Conservation (phyloP, 2,113 vertebrate genomes). For the Cyrtonyx montezumae region DNA sequence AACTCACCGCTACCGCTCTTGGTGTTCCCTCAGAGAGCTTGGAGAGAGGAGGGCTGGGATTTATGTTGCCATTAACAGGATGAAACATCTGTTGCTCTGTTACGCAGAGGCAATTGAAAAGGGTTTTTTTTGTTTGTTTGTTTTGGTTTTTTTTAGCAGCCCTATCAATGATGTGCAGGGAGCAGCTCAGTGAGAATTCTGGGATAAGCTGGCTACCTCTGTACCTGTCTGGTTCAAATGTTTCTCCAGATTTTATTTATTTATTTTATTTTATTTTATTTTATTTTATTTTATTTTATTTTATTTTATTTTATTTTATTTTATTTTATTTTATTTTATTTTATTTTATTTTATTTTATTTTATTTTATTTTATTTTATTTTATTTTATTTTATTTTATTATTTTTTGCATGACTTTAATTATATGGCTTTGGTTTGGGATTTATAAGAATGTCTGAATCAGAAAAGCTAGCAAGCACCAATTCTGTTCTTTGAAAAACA, state of each 20-base stretch:
- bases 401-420: not conserved
- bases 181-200: not conserved
- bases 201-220: not conserved
- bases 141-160: not conserved
- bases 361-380: not conserved
- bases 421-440: not conserved
- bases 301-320: too few relatives aligned
- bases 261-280: too few relatives aligned
- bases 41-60: not conserved
- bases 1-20: not conserved
- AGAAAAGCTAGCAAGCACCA: not conserved
- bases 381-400: too few relatives aligned
- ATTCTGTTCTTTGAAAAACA: not conserved
- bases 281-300: too few relatives aligned
- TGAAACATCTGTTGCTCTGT: not conserved
- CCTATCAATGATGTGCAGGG: not conserved
- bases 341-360: too few relatives aligned
- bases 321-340: not conserved
- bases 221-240: not conserved
- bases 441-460: not conserved
- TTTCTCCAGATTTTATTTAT: not conserved
- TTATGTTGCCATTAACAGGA: not conserved
- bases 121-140: not conserved
- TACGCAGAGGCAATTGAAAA: not conserved
- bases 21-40: not conserved